phyloP scores from a whole-genome alignment of 2,113 vertebrate species.

The Albula goreensis region DNA sequence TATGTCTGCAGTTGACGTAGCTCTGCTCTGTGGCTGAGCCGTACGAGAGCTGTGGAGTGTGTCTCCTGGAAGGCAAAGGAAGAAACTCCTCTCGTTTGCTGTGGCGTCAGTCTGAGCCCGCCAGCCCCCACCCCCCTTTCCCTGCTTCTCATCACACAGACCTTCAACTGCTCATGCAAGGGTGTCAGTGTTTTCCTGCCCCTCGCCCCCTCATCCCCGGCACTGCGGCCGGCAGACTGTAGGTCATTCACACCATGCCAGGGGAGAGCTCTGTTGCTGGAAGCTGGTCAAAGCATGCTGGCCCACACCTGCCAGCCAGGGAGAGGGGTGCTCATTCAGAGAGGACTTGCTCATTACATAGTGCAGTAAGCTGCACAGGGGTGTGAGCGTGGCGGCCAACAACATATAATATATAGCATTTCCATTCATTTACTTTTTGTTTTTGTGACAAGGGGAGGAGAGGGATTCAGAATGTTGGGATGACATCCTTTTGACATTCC shows the following conservation, averaged over 20 bases:
- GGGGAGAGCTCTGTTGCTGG: slow-evolving; percentile 41
- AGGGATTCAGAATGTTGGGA: slow-evolving; percentile 10
- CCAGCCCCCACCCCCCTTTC: slow-evolving; percentile 24
- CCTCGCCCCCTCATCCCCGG: slow-evolving; percentile 32
- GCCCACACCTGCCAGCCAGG: background rate
- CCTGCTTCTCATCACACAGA: background rate
- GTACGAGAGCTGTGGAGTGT: background rate
- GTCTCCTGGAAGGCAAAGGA: background rate
- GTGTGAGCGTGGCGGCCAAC: background rate
- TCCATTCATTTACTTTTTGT: background rate
- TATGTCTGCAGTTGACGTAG: background rate
- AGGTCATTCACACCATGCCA: slow-evolving; percentile 71
- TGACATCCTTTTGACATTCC: slow-evolving; percentile 9
- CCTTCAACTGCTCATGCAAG: background rate
- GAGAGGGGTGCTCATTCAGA: slow-evolving; percentile 55
- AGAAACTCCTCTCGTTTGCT: slow-evolving; percentile 6
- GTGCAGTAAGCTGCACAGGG: slow-evolving; percentile 12
- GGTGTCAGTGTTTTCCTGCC: slow-evolving; percentile 2
- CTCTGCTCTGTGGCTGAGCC: background rate
- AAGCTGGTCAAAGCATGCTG: slow-evolving; percentile 35
- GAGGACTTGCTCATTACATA: background rate
- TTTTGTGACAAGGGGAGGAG: background rate
- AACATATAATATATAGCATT: too few species aligned
- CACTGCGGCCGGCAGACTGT: slow-evolving; percentile 55
- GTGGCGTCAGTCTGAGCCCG: slow-evolving; percentile 39